Base-by-base conservation (phyloP, 2,113 vertebrate species). In the Chamaea fasciata region DNA sequence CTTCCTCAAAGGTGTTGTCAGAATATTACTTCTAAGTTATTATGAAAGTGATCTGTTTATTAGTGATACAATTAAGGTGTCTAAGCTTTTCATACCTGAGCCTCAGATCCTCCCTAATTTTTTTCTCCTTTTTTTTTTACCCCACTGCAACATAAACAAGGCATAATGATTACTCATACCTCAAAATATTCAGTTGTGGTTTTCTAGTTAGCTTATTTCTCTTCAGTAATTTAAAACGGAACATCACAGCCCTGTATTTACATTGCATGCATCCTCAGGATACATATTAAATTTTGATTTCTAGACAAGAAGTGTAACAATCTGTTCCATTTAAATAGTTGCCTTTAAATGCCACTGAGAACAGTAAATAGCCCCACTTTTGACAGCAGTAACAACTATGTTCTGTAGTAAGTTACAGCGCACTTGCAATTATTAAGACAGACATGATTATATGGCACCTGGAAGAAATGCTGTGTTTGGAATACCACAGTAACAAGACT, bases 361-460 rank as follows among this genome's bases (percentile, higher is more conserved):
- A 83, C 78, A 92, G 84, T 44, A 92, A 91, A 95, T 83, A 94
- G 39, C 53, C 87, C 62, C 44, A 19, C 49, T 71, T 89, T 39
- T 73, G 85, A 94, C 91, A 94, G 81, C 63, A 67, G 27, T 86
- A 85, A 85, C 46, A 79, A 83, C 82, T 30, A 79, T 3, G 63
- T 90, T 85, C 91, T 88, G 90, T 18, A 85, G 57, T 87, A 91
- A 80, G 70, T 50, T 88, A 80, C 21, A 83, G 57, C 7, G 41
- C 27, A n/a, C 35, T 94, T 76, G 33, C 60, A 95, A 85, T 95
- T 95, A 95, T 95, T 87, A 88, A 94, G 87, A 69, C 26, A 59
- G 84, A 47, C 50, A n/a, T 77, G 78, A 95, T 91, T 90, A 94
- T 27, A 96, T 1, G 3, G 70, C 94, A 95, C 75, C 81, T 88